A percentile compares a stretch with the other conserved stretches of the same genome.
Conservation (phyloP, 2,888 invertebrate species). For the Miltochrista miniata region DNA sequence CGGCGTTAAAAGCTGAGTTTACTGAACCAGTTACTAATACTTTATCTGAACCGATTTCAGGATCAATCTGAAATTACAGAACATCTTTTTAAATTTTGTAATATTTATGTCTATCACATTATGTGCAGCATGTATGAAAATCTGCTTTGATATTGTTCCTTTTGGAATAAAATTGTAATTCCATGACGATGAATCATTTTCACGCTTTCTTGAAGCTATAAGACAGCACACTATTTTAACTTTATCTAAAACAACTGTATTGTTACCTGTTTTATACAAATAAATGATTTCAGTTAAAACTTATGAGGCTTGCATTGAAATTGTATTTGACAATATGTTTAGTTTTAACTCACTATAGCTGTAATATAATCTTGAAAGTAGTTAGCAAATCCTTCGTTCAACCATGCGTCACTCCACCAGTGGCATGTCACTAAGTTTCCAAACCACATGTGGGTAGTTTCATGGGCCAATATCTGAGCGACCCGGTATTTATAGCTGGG, state of each 20-base stretch:
- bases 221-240: too few relatives aligned
- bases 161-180: too few relatives aligned
- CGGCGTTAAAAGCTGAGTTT: conserved; percentile 85
- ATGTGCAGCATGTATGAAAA: too few relatives aligned
- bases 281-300: too few relatives aligned
- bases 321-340: too few relatives aligned
- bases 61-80: conserved; percentile 76
- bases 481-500: conserved; percentile 80
- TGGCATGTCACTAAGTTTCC: conserved; percentile 89
- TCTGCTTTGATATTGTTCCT: too few relatives aligned
- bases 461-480: conserved; percentile 87
- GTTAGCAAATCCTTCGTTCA: conserved; percentile 88
- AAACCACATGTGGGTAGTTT: conserved; percentile 93
- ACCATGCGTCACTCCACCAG: conserved; percentile 91
- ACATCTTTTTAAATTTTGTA: background rate
- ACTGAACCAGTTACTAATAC: conserved; percentile 86
- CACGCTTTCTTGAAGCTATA: too few relatives aligned
- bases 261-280: too few relatives aligned
- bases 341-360: conserved; percentile 41
- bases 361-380: conserved; percentile 89
- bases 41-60: conserved; percentile 84
- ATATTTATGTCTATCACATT: background rate
- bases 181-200: too few relatives aligned
- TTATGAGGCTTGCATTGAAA: too few relatives aligned
- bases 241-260: too few relatives aligned